phyloP scores from a whole-genome alignment of 2,113 vertebrate species.

The Oncorhynchus gorbuscha region DNA sequence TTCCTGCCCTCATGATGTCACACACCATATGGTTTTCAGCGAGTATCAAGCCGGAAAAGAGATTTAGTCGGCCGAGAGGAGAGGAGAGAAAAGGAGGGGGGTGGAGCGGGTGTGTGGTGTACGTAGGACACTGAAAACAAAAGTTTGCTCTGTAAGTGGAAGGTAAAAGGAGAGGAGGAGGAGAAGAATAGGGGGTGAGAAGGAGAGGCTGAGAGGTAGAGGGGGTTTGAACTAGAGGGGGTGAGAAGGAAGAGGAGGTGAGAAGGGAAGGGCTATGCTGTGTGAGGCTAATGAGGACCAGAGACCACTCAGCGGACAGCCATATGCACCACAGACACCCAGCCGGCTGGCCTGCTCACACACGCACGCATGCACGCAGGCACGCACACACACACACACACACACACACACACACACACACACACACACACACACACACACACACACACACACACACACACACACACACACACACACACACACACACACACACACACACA shows the following conservation, averaged over 20 bases:
- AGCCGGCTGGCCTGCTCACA: slow-evolving; percentile 23
- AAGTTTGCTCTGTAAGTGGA: slow-evolving; percentile 60
- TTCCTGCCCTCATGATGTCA: slow-evolving; percentile 82
- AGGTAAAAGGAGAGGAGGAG: slow-evolving; percentile 17
- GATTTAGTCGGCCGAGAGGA: slow-evolving; percentile 70
- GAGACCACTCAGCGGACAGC: slow-evolving; percentile 61
- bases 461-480: too few relatives aligned
- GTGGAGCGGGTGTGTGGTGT: slow-evolving; percentile 27
- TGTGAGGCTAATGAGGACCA: slow-evolving; percentile 71
- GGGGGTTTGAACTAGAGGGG: neutral
- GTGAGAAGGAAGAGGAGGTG: slow-evolving; percentile 16
- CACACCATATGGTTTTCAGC: slow-evolving; percentile 81
- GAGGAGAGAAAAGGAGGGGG: slow-evolving; percentile 62
- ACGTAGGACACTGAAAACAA: slow-evolving; percentile 67
- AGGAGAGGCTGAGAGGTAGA: neutral
- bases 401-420: too few relatives aligned
- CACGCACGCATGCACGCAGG: neutral
- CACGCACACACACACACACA: neutral
- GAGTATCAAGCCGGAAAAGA: slow-evolving; percentile 77
- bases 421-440: neutral
- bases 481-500: too few relatives aligned
- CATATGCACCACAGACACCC: slow-evolving; percentile 70
- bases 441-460: neutral
- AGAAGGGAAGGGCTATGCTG: slow-evolving; percentile 46
- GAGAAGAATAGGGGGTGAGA: slow-evolving; percentile 8